Conservation (phyloP, 53 echinoderm and acorn worm species). For the Echinarachnius parma region DNA sequence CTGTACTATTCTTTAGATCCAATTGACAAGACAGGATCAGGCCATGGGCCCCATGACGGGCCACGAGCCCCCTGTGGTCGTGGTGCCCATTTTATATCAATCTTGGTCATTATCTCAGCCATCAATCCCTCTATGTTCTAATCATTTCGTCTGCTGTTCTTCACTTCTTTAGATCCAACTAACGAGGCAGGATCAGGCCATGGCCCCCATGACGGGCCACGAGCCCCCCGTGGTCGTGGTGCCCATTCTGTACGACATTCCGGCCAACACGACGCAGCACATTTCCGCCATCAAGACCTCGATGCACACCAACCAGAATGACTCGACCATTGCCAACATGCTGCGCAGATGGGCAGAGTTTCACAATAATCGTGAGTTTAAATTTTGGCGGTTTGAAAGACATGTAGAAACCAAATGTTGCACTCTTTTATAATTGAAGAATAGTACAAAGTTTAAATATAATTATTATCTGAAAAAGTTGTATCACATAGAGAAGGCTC, state of each 20-base stretch:
- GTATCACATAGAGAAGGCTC: too few species aligned
- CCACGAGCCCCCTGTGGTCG: constrained; percentile 72
- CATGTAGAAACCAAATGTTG: too few species aligned
- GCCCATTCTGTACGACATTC: constrained; percentile 74
- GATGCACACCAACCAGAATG: constrained; percentile 41
- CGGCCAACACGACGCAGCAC: constrained; percentile 69
- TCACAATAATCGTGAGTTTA: constrained; percentile 62
- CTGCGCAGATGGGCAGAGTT: constrained; percentile 68
- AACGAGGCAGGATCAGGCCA: constrained; percentile 61
- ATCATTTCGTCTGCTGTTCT: too few species aligned
- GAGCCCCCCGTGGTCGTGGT: constrained; percentile 74
- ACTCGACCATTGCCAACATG: constrained; percentile 45
- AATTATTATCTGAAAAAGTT: too few species aligned
- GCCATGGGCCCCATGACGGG: constrained; percentile 32
- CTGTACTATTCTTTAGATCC: constrained; percentile 75
- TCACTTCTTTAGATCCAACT: constrained; percentile 68
- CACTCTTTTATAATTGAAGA: too few species aligned
- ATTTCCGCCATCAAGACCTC: constrained; percentile 31
- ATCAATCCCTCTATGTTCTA: constrained; percentile 26
- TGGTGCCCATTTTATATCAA: constrained; percentile 78
- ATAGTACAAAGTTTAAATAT: too few species aligned
- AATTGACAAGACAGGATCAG: constrained; percentile 75
- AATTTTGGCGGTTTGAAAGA: too few species aligned
- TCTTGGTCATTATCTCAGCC: constrained; percentile 44
- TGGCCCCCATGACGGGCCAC: constrained; percentile 45